Base-by-base conservation (phyloP, 1,140 invertebrate species). In the Drosophila pruinosa region DNA sequence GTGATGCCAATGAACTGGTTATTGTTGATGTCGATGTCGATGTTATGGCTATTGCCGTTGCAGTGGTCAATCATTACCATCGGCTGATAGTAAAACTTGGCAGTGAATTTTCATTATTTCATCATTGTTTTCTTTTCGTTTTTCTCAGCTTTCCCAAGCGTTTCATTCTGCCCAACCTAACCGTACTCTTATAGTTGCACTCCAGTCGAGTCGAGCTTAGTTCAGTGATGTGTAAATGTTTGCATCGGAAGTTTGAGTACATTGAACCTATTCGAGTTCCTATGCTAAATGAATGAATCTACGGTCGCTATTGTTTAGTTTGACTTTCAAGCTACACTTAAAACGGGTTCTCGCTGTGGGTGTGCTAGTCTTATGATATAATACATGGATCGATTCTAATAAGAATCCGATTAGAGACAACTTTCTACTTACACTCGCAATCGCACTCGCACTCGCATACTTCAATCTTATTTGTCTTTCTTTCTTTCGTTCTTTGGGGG, bases 201-300 rank as follows among this genome's bases (percentile, higher is more conserved):
- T 15, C n/a, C n/a, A n/a, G n/a, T 50, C 50, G 24, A 24, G 43
- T 38, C 24, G 45, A 15, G 21, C 64, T 59, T 28, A 19, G 64
- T 24, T 59, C 47, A 68, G 17, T 68, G 56, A 68, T 61, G 64
- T 68, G 64, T 68, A 34, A 68, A 68, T 61, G 34, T 68, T 52
- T 26, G 57, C 34, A 52, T 59, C 57, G 64, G 64, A 68, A 68
- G 63, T 65, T 57, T 15, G 45, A 59, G 64, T 68, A 28, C 57
- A 61, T 53, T 68, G 64, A 68, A 68, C 64, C 38, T 34, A 47
- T 47, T 59, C 41, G 53, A 56, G 53, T 56, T 56, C 38, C 39
- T 58, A 41, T 58, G 54, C 39, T 58, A 58, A 58, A 43, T 58
- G 39, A 19, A 43, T 43, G 21, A 19, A 38, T 21, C 14, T 41